Conservation (phyloP, 2,888 invertebrate species). For the Hybos culiciformis region DNA sequence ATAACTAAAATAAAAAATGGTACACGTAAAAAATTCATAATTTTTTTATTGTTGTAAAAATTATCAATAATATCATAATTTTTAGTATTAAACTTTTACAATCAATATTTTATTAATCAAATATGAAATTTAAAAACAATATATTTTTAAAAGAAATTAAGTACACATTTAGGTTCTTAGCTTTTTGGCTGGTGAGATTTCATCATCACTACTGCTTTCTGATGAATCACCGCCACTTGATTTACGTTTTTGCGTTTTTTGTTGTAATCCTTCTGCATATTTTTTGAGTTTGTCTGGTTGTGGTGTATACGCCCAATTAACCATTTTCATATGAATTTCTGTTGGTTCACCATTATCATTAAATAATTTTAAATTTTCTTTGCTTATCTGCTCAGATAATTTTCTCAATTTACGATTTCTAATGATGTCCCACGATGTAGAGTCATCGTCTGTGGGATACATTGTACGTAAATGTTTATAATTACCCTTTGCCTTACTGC, state of each 20-base stretch:
- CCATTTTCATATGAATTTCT: conserved; percentile 49
- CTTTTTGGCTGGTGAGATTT: background rate
- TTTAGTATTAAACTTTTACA: too few species aligned
- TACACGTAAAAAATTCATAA: too few species aligned
- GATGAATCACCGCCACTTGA: conserved; percentile 14
- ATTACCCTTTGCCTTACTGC: conserved; percentile 40
- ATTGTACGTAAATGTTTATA: conserved; percentile 60
- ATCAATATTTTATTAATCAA: background rate
- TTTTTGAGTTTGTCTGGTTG: conserved; percentile 54
- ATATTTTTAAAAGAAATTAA: too few species aligned
- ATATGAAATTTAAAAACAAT: background rate
- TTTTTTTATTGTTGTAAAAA: too few species aligned
- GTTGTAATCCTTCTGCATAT: conserved; percentile 26
- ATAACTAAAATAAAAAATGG: too few species aligned
- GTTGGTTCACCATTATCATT: conserved; percentile 52
- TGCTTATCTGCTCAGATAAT: conserved; percentile 43
- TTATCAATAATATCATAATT: too few species aligned
- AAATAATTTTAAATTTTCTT: conserved; percentile 48
- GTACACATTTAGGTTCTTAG: too few species aligned
- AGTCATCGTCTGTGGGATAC: conserved; percentile 38
- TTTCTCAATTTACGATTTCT: conserved; percentile 49
- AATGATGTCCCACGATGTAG: conserved; percentile 61
- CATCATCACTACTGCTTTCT: background rate
- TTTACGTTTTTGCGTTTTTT: conserved; percentile 34
- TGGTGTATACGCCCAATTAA: conserved; percentile 65